Base-by-base conservation (phyloP, 2,797 vertebrate species). In the Anguilla pacifica region DNA sequence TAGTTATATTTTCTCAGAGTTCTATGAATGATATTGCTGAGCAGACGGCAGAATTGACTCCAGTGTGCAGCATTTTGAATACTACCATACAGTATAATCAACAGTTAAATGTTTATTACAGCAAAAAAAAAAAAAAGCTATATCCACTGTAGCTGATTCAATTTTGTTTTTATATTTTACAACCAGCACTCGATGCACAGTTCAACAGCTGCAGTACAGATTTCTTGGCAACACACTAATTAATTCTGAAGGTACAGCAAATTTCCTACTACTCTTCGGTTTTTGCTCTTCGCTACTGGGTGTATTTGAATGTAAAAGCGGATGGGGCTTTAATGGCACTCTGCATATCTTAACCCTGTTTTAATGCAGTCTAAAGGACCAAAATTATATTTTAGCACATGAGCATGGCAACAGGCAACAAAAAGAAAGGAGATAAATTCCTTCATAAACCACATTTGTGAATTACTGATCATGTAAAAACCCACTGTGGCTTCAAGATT, bases 401-500 rank as follows among this genome's bases (percentile, higher is more conserved):
- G 77, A 55, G 70, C 86, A 85, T 87, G 61, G 79, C 86, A 89
- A 86, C 64, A 85, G 64, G 25, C 64, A 43, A 70, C 64, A 86
- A 19, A 89, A 89, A 85, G 55, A 85, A 83, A 87, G 64, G 35
- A 86, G 31, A 87, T 53, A 67, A 87, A 90, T 82, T 90, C 88
- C 79, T 87, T 89, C 74, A 88, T 87, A 87, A 81, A 87, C 87
- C 88, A 86, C 77, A 87, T 86, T 89, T 83, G 84, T 87, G 87
- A 90, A 90, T 88, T 88, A 87, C 90, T 90, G 90, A 89, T 89
- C 88, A 88, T 87, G 90, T 90, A 87, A 87, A 89, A 89, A 84
- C 86, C 89, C 84, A 53, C 70, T 87, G 74, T 51, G 86, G 90
- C 64, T 87, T 74, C 74, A 84, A 91, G 87, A 89, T 88, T 88